Evolutionary conservation across 1,140 invertebrate genomes (phyloP).

Genomic region (Lanistes nyassanus): DNA sequence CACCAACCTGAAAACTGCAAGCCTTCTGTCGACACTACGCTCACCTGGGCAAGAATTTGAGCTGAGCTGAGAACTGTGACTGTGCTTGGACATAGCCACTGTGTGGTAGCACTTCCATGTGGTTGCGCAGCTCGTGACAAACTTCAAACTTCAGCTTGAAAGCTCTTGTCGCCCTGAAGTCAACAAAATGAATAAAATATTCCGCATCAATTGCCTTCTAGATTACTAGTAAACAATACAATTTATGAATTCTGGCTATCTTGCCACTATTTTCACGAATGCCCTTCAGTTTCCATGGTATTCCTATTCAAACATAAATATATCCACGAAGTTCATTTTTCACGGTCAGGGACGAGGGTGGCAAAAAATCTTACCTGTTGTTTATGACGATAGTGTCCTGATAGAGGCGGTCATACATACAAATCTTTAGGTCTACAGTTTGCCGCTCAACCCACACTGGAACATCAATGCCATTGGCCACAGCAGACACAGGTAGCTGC

Average conservation of each 20-base stretch:
- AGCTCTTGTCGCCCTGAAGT: constrained; percentile 62
- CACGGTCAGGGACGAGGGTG: too few relatives aligned
- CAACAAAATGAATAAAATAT: too few relatives aligned
- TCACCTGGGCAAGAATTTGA: constrained; percentile 65
- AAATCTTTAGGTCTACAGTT: constrained; percentile 65
- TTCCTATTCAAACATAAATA: too few relatives aligned
- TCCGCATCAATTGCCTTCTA: too few relatives aligned
- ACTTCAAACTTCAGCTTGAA: constrained; percentile 65
- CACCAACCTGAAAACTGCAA: too few relatives aligned
- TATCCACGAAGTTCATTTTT: too few relatives aligned
- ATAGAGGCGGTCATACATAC: constrained; percentile 66
- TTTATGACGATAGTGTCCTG: constrained; percentile 66
- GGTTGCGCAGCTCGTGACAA: constrained; percentile 60
- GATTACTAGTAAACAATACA: too few relatives aligned
- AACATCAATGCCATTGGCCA: constrained; percentile 65
- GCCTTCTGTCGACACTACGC: too few relatives aligned
- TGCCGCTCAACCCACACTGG: constrained; percentile 66
- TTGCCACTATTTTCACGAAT: too few relatives aligned
- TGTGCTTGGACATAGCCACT: constrained; percentile 68
- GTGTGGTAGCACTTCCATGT: constrained; percentile 65
- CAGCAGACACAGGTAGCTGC: constrained; percentile 56
- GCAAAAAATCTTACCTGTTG: constrained; percentile 59
- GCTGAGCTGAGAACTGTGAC: constrained; percentile 65
- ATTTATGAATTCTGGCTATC: too few relatives aligned
- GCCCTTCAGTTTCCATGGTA: too few relatives aligned